phyloP scores from a whole-genome alignment of 2,888 invertebrate species.

The Patella ulyssiponensis region DNA sequence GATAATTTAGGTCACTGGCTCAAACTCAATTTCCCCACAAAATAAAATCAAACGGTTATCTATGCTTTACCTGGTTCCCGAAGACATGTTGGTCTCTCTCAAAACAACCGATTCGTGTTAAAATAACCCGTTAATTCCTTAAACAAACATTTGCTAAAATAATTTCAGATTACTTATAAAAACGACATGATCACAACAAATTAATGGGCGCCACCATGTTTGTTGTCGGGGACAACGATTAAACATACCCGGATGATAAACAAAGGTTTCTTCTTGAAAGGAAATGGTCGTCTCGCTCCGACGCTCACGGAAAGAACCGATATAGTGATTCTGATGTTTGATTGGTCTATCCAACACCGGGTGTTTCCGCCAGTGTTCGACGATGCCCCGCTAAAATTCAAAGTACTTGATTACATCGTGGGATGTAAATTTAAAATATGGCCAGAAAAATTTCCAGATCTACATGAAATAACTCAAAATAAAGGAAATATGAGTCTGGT shows the following conservation, averaged over 20 bases:
- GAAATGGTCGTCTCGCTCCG: not conserved
- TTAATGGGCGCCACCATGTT: conserved; percentile 32
- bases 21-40: no score
- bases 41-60: no score
- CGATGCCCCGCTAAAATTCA: conserved; percentile 11
- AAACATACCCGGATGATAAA: not conserved
- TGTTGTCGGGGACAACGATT: conserved; percentile 38
- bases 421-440: conserved; percentile 4
- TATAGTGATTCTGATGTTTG: not conserved
- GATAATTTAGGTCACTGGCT: no score
- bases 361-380: not conserved
- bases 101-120: not conserved
- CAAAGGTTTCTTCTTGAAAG: not conserved
- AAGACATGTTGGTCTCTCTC: not conserved
- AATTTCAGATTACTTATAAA: conserved; percentile 1
- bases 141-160: not conserved
- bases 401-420: not conserved
- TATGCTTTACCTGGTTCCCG: not conserved
- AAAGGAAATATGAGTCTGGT: no score
- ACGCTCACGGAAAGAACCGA: not conserved
- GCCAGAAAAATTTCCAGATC: not conserved
- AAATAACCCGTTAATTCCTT: not conserved
- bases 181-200: conserved; percentile 1
- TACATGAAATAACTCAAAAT: no score
- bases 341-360: not conserved